Evolutionary conservation across 2,113 vertebrate species (phyloP).

Genomic region (Eira barbara): DNA sequence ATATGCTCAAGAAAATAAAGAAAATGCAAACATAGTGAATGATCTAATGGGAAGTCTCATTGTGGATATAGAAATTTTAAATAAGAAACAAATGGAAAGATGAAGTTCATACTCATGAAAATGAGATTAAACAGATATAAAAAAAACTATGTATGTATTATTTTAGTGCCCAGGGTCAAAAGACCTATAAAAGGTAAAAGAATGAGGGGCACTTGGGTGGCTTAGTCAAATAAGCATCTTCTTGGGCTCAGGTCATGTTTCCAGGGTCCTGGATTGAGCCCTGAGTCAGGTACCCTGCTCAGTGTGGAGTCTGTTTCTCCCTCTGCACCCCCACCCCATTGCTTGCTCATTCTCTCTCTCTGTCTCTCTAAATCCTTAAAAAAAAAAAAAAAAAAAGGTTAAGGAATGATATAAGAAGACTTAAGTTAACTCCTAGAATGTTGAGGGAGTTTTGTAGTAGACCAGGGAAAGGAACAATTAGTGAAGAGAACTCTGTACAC

Average conservation of each 20-base stretch:
- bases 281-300: not conserved
- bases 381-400: no score
- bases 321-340: not conserved
- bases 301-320: not conserved
- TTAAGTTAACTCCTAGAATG: not conserved
- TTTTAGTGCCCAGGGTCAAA: not conserved
- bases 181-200: not conserved
- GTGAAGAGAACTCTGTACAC: not conserved
- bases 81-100: not conserved
- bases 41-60: not conserved
- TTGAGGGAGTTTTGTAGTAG: not conserved
- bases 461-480: not conserved
- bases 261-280: no score
- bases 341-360: no score
- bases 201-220: not conserved
- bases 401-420: not conserved
- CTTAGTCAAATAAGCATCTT: not conserved
- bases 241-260: not conserved
- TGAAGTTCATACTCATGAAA: not conserved
- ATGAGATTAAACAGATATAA: not conserved
- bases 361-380: no score
- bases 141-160: not conserved
- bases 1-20: not conserved
- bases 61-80: not conserved
- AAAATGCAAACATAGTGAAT: not conserved